Evolutionary conservation across 2,888 invertebrate genomes (phyloP).

Genomic region (Monochamus alternatus): DNA sequence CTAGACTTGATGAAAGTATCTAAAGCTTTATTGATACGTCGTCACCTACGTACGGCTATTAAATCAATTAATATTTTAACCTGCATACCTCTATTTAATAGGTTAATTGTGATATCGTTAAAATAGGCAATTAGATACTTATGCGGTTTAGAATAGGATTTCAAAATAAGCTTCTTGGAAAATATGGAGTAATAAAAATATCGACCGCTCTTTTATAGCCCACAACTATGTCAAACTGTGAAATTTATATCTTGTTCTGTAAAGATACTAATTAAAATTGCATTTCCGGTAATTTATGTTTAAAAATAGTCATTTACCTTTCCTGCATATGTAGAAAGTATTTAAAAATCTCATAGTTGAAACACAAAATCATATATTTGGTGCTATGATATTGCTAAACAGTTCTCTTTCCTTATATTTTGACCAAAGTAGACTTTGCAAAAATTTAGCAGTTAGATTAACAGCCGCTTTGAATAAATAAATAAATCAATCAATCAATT

Average conservation of each 20-base stretch:
- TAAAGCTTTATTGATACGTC: neutral
- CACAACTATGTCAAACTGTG: neutral
- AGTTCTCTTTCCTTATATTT: no score
- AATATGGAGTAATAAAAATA: conserved; percentile 16
- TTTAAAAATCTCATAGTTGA: no score
- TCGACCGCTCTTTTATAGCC: neutral
- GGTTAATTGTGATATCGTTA: conserved; percentile 3
- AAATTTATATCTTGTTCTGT: conserved; percentile 1
- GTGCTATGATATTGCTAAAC: no score
- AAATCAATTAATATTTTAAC: neutral
- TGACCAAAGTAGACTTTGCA: no score
- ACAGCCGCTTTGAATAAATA: no score
- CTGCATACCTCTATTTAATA: neutral
- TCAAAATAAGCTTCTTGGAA: neutral
- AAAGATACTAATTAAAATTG: conserved; percentile 1
- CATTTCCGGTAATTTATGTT: conserved; percentile 9
- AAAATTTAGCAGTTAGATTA: no score
- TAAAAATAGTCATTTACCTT: neutral
- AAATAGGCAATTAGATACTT: neutral
- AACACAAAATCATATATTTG: no score
- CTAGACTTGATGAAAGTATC: conserved; percentile 1
- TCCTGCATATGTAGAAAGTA: neutral
- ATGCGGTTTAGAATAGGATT: neutral
- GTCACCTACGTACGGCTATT: neutral
- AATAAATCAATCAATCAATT: no score